Evolutionary conservation across 2,113 vertebrate species (phyloP), one percentile per base, ranked within the genome.

Genomic region (Albula glossodonta): DNA sequence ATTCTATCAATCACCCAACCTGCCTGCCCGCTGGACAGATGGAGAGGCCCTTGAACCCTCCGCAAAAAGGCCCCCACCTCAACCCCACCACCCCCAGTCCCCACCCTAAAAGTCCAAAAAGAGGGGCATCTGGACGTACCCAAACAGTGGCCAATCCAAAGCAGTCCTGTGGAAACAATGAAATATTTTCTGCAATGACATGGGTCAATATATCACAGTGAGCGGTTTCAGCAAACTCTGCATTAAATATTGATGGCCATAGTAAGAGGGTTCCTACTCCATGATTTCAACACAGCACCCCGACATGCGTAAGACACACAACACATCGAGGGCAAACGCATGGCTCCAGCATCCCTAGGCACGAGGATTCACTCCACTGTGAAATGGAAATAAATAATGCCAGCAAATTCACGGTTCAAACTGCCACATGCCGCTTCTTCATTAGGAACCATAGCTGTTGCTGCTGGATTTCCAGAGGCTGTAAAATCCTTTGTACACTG

Each of bases 231-330:
- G 57, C 86, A 19, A 84, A 70, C 48, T 70, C 77, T 50, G 22
- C 60, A 84, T 83, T 79, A 70, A 82, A 80, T 83, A 86, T 86
- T 70, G 84, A 88, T 83, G 48, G 80, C 56, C 84, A n/a, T 77
- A 78, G 52, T 83, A 80, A 12, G 8, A 49, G 13, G 70, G 25
- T 78, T 50, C 83, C 79, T n/a, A 31, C 41, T 50, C 25, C 70
- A 41, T 51, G 53, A 78, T 48, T 85, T 12, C 74, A 31, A 1
- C 74, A 78, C 83, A 6, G 9, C 2, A 15, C 8, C 78, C 70
- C 19, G n/a, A 48, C 25, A 11, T 74, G 31, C 25, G 2, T 10
- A 15, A n/a, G 17, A 31, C 8, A 2, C 8, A 9, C 57, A 17
- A 63, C n/a, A 63, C 41, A 60, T 41, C 10, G 31, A 83, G 51